Base-by-base conservation (phyloP, 2,888 invertebrate genomes). In the Amphiduros pacificus region DNA sequence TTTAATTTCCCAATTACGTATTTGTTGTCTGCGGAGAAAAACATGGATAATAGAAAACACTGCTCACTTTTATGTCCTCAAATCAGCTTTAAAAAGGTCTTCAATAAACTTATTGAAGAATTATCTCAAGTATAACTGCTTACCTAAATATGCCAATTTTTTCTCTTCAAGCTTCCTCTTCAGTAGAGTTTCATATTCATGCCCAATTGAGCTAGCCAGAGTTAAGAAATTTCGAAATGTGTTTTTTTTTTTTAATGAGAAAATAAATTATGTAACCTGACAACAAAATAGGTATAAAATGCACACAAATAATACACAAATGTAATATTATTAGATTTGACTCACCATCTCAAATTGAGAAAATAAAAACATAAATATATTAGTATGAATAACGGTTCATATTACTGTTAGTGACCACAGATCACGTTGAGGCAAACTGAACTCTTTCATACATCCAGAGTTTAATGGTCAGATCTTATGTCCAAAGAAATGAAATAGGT, bases 121-220 rank as follows among this genome's bases (percentile, higher is more conserved):
- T 27, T 5, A 11, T 44, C 22, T 20, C 27, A 5, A 59, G 22
- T 26, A 36, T n/a, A 44, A 41, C 14, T 29, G 63, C 70, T 63
- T 68, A 79, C 81, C 79, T 29, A 77, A 72, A 61, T 76, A 82
- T 17, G 88, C 83, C 64, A 91, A 84, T 24, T 87, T 87, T 9
- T 86, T 81, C 55, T 86, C 79, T 9, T 80, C 81, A 51, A 91
- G 83, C 76, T 87, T 87, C 73, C 87, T 85, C 77, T 89, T 87
- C 60, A 92, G 82, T 77, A 89, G 87, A 48, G 89, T 81, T 84
- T 95, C 95, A 83, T 93, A 92, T 78, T 95, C 93, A 76, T 90
- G 87, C 0, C 94, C 94, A 65, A 93, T 40, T 28, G 70, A 67
- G 24, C 70, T 70, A 55, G 2, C 22, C 48, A 28, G n/a, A 32